A percentile compares a stretch with the other conserved stretches of the same genome.
Evolutionary conservation across 2,113 vertebrate species (phyloP).

Genomic region (Todiramphus chloris): DNA sequence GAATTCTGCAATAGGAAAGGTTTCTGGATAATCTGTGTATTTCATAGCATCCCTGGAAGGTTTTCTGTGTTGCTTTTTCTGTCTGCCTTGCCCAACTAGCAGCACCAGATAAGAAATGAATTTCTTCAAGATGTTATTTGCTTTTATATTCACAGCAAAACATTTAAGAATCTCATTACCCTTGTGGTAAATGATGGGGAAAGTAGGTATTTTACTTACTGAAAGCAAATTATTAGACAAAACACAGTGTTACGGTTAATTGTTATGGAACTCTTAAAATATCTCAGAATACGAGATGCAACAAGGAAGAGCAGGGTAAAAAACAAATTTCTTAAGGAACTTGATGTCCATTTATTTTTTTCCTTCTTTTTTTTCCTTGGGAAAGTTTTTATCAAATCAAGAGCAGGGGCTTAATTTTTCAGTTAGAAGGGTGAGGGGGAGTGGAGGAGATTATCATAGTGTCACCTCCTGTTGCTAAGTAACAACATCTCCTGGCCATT

Average conservation of each 20-base stretch:
- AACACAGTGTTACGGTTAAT: slow-evolving; percentile 5
- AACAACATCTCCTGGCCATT: slow-evolving; percentile 79
- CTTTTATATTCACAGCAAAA: slow-evolving; percentile 16
- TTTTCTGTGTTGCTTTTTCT: slow-evolving; percentile 49
- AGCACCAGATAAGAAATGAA: slow-evolving; percentile 3
- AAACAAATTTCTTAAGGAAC: slow-evolving; percentile 16
- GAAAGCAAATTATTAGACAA: slow-evolving; percentile 56
- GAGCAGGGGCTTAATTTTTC: slow-evolving; percentile 67
- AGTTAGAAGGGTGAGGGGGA: slow-evolving; percentile 64
- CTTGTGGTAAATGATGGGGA: background rate
- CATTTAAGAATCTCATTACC: slow-evolving; percentile 1
- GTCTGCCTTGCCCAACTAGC: slow-evolving; percentile 5
- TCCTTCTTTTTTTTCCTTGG: slow-evolving; percentile 28
- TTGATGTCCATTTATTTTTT: slow-evolving; percentile 22
- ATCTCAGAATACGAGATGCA: background rate
- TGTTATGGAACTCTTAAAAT: background rate
- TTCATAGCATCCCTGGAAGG: slow-evolving; percentile 25
- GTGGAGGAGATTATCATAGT: slow-evolving; percentile 73
- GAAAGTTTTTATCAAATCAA: slow-evolving; percentile 72
- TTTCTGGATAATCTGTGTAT: slow-evolving; percentile 53
- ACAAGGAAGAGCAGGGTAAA: background rate
- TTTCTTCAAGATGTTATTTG: slow-evolving; percentile 23
- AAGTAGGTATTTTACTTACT: background rate
- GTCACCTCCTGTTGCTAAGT: slow-evolving; percentile 84
- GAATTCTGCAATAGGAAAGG: slow-evolving; percentile 50